A percentile compares a stretch with the other conserved stretches of the same genome.
Conservation (phyloP, 2,797 vertebrate species). For the Sparidentex hasta region DNA sequence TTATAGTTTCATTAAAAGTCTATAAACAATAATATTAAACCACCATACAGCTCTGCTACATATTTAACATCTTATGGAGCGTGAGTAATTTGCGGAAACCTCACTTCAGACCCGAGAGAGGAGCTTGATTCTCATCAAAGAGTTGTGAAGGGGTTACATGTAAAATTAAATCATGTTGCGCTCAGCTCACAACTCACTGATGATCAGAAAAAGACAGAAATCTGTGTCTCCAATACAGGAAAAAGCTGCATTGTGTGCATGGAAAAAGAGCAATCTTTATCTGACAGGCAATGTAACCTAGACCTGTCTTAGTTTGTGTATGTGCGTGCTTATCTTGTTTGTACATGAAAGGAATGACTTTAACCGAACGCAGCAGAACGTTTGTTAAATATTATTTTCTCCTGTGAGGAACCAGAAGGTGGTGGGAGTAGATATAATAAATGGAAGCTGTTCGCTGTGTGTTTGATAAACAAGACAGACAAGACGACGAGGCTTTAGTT, state of each 20-base stretch:
- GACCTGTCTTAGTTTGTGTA: slow-evolving; percentile 58
- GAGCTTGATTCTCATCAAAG: slow-evolving; percentile 32
- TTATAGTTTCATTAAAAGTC: neutral
- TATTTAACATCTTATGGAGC: neutral
- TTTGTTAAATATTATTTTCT: slow-evolving; percentile 84
- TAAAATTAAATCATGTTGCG: slow-evolving; percentile 29
- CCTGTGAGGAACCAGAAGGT: slow-evolving; percentile 69
- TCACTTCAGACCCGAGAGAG: neutral
- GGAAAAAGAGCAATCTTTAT: slow-evolving; percentile 48
- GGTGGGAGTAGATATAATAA: slow-evolving; percentile 55
- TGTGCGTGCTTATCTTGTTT: slow-evolving; percentile 78
- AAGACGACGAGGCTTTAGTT: slow-evolving; percentile 55
- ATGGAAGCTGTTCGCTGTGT: slow-evolving; percentile 53
- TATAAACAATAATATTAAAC: neutral
- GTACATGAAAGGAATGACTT: slow-evolving; percentile 77
- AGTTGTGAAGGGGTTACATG: slow-evolving; percentile 5
- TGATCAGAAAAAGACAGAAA: slow-evolving; percentile 48
- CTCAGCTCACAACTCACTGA: slow-evolving; percentile 23
- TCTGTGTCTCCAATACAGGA: slow-evolving; percentile 33
- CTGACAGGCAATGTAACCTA: slow-evolving; percentile 59
- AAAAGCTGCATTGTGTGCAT: slow-evolving; percentile 28
- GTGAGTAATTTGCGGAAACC: neutral
- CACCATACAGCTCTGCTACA: neutral
- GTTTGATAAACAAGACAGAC: slow-evolving; percentile 58
- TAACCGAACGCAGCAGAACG: slow-evolving; percentile 69